Evolutionary conservation across 2,888 invertebrate genomes (phyloP), one percentile per base, ranked within the genome.

Genomic region (Myopa tessellatipennis): DNA sequence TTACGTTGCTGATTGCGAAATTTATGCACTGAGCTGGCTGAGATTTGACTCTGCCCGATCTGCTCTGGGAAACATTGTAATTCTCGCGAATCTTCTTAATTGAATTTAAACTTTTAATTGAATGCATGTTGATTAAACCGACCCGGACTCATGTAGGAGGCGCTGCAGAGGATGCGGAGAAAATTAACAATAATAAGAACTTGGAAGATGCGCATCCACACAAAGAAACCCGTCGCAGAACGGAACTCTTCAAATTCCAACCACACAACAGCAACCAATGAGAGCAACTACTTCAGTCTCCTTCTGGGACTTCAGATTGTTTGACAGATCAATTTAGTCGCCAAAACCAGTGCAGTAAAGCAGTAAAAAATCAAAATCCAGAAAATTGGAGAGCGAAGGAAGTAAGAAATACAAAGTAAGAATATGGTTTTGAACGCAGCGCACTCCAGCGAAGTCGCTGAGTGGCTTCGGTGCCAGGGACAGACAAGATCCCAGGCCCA

Each of bases 171-270:
- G 34, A 18, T 34, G 61, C 12, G 4, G 3, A 26, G 58, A 58
- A 16, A n/a, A n/a, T n/a, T 58, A 12, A 16, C n/a, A 45, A 61
- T 61, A 61, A 61, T n/a, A 61, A 61, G 1, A 18, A 5, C 14
- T 18, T 61, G 61, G 12, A 18, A 18, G 61, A 61, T 61, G 61
- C 61, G 4, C 61, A 34, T 18, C 34, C 61, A 61, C 26, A 26
- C 61, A 61, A 34, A 61, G 61, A 18, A 61, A 61, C 34, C 34
- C 34, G 26, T 34, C 18, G 61, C 10, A 18, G 34, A 26, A 26
- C 61, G 61, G 61, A 61, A 61, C 61, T 61, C 61, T 61, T 61
- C 5, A 61, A 34, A 8, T 61, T 26, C n/a, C 61, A 34, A 26
- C 26, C 26, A 26, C 26, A 26, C 61, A 61, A 61, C 61, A 61